Percentiles rank a stretch among this genome's conserved stretches.
These are phyloP conservation scores for Morus bassanus DNA, from an alignment of 2,797 vertebrate genomes.

Conservation along the genomic window DNA sequence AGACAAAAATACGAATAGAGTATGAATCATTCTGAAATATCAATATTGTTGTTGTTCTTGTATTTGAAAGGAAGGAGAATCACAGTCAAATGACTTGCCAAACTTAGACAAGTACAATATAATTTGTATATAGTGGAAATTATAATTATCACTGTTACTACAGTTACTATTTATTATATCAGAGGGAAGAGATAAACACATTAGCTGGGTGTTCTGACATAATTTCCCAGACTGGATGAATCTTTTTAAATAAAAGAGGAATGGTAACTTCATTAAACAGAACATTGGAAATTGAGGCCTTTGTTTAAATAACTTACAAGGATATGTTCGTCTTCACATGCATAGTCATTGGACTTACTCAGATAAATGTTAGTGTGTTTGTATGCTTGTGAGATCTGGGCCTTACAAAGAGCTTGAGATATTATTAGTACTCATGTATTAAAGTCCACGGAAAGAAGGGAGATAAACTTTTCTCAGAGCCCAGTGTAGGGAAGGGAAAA, in stretches of 20 bases:
- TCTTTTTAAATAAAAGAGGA: not conserved
- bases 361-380: not conserved
- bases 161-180: not conserved
- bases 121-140: not conserved
- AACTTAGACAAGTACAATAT: not conserved
- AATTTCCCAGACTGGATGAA: not conserved
- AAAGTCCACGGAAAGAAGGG: not conserved
- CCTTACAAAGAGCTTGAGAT: not conserved
- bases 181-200: not conserved
- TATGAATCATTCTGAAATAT: not conserved
- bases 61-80: not conserved
- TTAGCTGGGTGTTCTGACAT: not conserved
- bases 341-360: not conserved
- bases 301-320: not conserved
- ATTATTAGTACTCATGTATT: not conserved
- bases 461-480: not conserved
- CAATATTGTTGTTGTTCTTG: not conserved
- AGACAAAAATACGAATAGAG: not conserved
- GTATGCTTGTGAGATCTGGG: not conserved
- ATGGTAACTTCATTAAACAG: not conserved
- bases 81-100: not conserved
- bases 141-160: not conserved
- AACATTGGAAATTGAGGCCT: not conserved
- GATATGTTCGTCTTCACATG: rapidly evolving
- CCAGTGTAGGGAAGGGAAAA: not conserved